Percentiles rank a stretch among this genome's conserved stretches.
These are phyloP conservation scores for Denticeps clupeoides DNA, from an alignment of 2,797 vertebrate species.

Conservation along the genomic window DNA sequence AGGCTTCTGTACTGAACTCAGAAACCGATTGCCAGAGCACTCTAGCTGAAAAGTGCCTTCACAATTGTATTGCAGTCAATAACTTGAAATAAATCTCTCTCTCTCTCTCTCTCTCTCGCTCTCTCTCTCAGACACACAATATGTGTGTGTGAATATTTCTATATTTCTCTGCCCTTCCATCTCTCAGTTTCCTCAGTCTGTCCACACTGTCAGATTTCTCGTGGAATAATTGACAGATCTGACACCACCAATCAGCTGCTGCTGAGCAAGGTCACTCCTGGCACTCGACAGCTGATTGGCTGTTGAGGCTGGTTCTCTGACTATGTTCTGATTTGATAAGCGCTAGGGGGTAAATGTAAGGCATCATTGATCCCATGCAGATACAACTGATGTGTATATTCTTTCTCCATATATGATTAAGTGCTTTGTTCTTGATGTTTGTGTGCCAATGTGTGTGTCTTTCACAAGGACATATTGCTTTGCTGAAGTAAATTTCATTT, in stretches of 20 bases:
- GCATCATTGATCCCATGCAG: too few relatives aligned
- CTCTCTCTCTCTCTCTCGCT: not conserved
- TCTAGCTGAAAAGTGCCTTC: too few relatives aligned
- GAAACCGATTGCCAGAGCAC: too few relatives aligned
- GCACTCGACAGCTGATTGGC: conserved; percentile 65
- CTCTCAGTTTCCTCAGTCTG: conserved; percentile 16
- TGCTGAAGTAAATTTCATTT: too few relatives aligned
- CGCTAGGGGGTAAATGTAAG: conserved; percentile 44
- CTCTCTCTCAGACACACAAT: not conserved
- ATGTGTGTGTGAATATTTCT: not conserved
- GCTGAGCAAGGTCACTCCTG: conserved; percentile 74
- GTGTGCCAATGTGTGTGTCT: conserved; percentile 9
- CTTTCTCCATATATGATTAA: too few relatives aligned
- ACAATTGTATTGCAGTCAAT: too few relatives aligned
- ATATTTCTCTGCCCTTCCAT: not conserved
- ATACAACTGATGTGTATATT: too few relatives aligned
- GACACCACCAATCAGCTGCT: conserved; percentile 72
- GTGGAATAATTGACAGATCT: conserved; percentile 66
- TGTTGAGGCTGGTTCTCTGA: conserved; percentile 64
- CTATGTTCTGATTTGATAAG: conserved; percentile 75
- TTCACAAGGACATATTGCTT: too few relatives aligned
- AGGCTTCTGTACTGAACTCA: too few relatives aligned
- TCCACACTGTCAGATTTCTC: conserved; percentile 47
- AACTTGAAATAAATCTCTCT: too few relatives aligned
- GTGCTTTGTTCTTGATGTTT: conserved; percentile 39